phyloP scores from a whole-genome alignment of 2,113 vertebrate species.

The Albula goreensis region DNA sequence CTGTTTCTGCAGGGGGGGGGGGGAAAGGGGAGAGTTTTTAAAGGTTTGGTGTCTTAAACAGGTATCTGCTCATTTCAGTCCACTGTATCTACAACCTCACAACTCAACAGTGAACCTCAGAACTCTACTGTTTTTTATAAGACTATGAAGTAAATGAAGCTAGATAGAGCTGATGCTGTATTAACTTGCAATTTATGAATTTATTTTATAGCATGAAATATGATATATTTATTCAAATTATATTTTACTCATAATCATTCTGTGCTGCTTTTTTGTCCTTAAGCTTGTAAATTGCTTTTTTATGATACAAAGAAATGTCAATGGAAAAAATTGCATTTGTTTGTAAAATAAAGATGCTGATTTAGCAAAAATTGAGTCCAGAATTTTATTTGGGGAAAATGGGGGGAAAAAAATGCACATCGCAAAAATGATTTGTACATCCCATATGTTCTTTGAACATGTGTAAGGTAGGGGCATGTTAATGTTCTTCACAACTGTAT shows the following conservation, averaged over 20 bases:
- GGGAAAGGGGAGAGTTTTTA: constrained; percentile 50
- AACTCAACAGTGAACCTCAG: constrained; percentile 97
- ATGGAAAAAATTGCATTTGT: constrained; percentile 87
- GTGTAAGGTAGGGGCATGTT: not conserved
- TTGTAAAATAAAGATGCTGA: constrained; percentile 99
- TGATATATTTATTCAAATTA: constrained; percentile 99
- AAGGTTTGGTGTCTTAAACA: constrained; percentile 42
- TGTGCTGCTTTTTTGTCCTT: constrained; percentile 82
- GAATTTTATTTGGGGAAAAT: not conserved
- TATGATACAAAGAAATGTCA: constrained; percentile 93
- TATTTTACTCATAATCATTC: constrained; percentile 99
- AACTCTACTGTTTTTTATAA: constrained; percentile 92
- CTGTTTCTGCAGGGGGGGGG: constrained; percentile 40
- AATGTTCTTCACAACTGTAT: not conserved
- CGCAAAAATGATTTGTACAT: not conserved
- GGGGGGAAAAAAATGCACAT: not conserved
- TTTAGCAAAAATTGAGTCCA: constrained; percentile 75
- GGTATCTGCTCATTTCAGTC: constrained; percentile 54
- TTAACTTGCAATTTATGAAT: constrained; percentile 95
- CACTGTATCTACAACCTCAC: constrained; percentile 80
- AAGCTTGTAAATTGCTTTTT: constrained; percentile 99
- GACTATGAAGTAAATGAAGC: constrained; percentile 97
- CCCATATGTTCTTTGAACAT: not conserved
- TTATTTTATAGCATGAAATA: constrained; percentile 99
- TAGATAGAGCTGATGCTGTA: constrained; percentile 95